phyloP scores from a whole-genome alignment of 2,888 invertebrate species.

The Acleris literana region DNA sequence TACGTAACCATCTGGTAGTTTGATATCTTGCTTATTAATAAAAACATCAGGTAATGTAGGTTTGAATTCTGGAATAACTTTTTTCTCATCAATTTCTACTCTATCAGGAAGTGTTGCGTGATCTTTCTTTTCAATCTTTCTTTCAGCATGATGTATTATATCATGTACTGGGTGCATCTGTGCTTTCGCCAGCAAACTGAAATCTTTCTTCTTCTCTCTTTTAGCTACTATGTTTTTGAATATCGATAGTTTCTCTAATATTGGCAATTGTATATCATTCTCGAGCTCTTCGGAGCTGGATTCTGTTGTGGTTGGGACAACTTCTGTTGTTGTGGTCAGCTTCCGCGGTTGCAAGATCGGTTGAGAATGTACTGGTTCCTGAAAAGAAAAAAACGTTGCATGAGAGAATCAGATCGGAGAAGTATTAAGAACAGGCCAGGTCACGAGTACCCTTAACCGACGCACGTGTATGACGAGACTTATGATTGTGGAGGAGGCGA shows the following conservation, averaged over 20 bases:
- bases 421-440: too few species aligned
- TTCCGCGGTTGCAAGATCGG: conserved; percentile 44
- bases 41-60: conserved; percentile 64
- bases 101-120: conserved; percentile 53
- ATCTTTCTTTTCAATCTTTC: conserved; percentile 74
- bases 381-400: conserved; percentile 41
- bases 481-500: too few species aligned
- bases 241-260: conserved; percentile 65
- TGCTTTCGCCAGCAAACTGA: conserved; percentile 56
- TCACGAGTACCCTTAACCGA: too few species aligned
- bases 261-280: conserved; percentile 56
- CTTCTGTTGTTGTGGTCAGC: conserved; percentile 32
- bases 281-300: conserved; percentile 48
- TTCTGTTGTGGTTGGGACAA: conserved; percentile 37
- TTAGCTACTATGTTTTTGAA: conserved; percentile 67
- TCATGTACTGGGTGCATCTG: conserved; percentile 74
- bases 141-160: conserved; percentile 57
- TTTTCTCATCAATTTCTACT: conserved; percentile 33
- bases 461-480: too few species aligned
- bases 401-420: too few species aligned
- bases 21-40: conserved; percentile 48
- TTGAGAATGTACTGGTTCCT: conserved; percentile 64
- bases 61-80: conserved; percentile 62
- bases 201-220: conserved; percentile 49
- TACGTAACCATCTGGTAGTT: conserved; percentile 59